Evolutionary conservation across 2,797 vertebrate species (phyloP), one percentile per base, ranked within the genome.

Genomic region (Siniperca obscura): DNA sequence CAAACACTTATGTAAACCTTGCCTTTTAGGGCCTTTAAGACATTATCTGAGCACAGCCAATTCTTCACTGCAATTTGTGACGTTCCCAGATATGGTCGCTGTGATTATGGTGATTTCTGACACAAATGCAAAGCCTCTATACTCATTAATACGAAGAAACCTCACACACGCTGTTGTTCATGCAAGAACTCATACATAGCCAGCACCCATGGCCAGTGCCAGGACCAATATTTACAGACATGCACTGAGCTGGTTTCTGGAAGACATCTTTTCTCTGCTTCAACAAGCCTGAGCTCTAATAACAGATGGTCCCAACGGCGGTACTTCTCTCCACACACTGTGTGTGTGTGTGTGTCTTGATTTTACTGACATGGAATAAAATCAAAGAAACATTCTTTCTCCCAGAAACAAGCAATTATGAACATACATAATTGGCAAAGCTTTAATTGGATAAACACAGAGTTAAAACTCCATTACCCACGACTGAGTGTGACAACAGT

Each of bases 221-320:
- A 89, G 84, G n/a, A 77, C 69, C 78, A 83, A 91, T 87, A 87
- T 89, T 92, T 91, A 86, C 83, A 89, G 82, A 60, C 79, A 78
- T 66, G 55, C 83, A 85, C 55, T 13, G 73, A 87, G 73, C 70
- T 78, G 77, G 56, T 86, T 89, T 89, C 74, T 78, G 80, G 66
- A 87, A 76, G 81, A 83, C 74, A 83, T 88, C 60, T 85, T 78
- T 74, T 81, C 70, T 65, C 70, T 81, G 90, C 90, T 80, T 85
- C 86, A 88, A 64, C 17, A 25, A 83, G 81, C 66, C 73, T 80
- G 60, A 76, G 78, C 81, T 86, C 87, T 81, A 89, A 87, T 85
- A 91, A 88, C 86, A 92, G 85, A 90, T 88, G 89, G 85, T 90
- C 81, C 86, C 82, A 77, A 84, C 81, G 40, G 83, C 79, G 42